Base-by-base conservation (phyloP, 2,113 vertebrate species). In the Turdus rufiventris region DNA sequence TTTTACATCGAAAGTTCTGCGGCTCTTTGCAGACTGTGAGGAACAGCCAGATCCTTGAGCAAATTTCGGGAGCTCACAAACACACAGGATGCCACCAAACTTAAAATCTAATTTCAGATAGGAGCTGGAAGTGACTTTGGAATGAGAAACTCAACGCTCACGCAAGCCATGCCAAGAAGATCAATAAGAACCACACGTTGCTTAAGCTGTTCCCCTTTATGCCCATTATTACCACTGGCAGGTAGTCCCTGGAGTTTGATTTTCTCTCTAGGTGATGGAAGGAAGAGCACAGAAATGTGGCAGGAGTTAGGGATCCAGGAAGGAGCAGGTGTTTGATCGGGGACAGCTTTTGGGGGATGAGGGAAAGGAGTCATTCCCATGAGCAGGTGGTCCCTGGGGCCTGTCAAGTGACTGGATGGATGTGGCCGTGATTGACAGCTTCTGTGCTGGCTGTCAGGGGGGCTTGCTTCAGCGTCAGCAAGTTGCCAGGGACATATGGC, bases 401-500 rank as follows among this genome's bases (percentile, higher is more conserved):
- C 93, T 96, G 96, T 93, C 91, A 88, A 96, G 95, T 83, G 92
- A 83, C 79, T 72, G 91, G 92, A 92, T 90, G 88, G 92, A 94
- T 96, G 96, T 93, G 94, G 96, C 66, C 4, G 24, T 94, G 96
- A 95, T 96, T 96, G 96, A 96, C 94, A 92, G 91, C 60, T 95
- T 96, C 94, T 96, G 92, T 90, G 96, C 96, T 93, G 96, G 95
- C 96, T 96, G 95, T 93, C 94, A 96, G 95, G 94, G 94, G 95
- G 95, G 85, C 89, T 95, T n/a, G 79, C 96, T 96, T 93, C 92
- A 96, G 88, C 96, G 53, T 43, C 92, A 94, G 88, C 89, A 81
- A 92, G 73, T 76, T 97, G 96, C 94, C 96, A 96, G 87, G 87
- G 91, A 94, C 95, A 97, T 96, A 97, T 95, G 95, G 96, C 91